Base-by-base conservation (phyloP, 2,797 vertebrate species). In the Strix occidentalis region DNA sequence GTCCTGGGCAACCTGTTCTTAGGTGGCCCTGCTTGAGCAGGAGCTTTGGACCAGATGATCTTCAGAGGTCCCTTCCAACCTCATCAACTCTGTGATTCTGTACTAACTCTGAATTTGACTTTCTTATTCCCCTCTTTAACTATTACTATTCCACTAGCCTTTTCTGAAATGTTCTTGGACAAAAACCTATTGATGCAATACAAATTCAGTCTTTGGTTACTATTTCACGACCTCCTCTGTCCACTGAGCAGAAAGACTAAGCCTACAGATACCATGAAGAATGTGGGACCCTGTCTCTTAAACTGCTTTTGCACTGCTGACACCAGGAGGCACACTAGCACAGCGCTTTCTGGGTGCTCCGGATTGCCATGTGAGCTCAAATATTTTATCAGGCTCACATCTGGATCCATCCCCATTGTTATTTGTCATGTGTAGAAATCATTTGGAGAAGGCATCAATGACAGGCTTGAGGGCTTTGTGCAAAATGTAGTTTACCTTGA, bases 291-390 rank as follows among this genome's bases (percentile, higher is more conserved):
- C 5, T 58, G 23, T 23, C 16, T 37, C 23, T 37, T 60, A 64
- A 60, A 48, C 15, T 21, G 8, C 9, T 77, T 90, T 84, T 57
- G 16, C 25, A n/a, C 26, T 31, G 23, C 50, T 81, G 50, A n/a
- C 20, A 35, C 13, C 6, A 13, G n/a, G 10, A 84, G 16, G 13
- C 46, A 75, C 29, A 29, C 1, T 6, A 84, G 23, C 50, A 84
- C 41, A 43, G 14, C 1, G 6, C 31, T 57, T 70, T 60, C 48
- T 1, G 2, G 10, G 20, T 51, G 29, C 16, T 84, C 1, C 1
- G 77, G 17, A 48, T 29, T 85, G 29, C 21, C 51, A 25, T 6
- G 8, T 21, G 56, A 90, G 5, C 26, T 41, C 37, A 46, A 84
- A 35, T 61, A 69, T 83, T 85, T 95, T 50, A 60, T 46, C 58